These are phyloP conservation scores for Dryadula phaetusa DNA, from an alignment of 2,888 invertebrate species.

Conservation along the genomic window DNA sequence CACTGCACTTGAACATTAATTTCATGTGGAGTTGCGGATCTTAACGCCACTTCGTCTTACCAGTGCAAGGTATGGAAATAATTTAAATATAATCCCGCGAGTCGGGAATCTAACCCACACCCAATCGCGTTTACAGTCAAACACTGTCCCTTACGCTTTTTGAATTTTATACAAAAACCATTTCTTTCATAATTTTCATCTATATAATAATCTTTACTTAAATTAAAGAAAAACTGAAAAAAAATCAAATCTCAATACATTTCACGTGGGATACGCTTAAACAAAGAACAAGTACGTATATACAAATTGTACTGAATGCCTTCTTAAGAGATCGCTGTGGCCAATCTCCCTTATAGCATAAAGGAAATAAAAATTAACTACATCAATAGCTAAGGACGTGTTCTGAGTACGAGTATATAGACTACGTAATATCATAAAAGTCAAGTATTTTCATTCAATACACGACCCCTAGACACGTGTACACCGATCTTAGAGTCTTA, in stretches of 20 bases:
- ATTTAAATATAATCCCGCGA: too few relatives aligned
- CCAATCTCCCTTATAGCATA: slow-evolving; percentile 1
- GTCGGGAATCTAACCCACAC: too few relatives aligned
- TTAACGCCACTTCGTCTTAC: too few relatives aligned
- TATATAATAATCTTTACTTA: too few relatives aligned
- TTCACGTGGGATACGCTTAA: not conserved
- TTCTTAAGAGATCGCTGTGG: not conserved
- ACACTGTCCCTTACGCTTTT: too few relatives aligned
- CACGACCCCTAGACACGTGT: slow-evolving; percentile 16
- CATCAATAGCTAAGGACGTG: slow-evolving; percentile 7
- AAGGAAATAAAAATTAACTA: slow-evolving; percentile 15
- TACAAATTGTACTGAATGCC: not conserved
- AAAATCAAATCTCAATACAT: not conserved
- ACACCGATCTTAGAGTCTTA: slow-evolving; percentile 12
- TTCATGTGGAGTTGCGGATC: too few relatives aligned
- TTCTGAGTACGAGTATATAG: slow-evolving; percentile 1
- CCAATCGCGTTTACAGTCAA: too few relatives aligned
- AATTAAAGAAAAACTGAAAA: not conserved
- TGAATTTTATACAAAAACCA: too few relatives aligned
- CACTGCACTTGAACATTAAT: too few relatives aligned
- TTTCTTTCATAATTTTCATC: too few relatives aligned
- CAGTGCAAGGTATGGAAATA: too few relatives aligned
- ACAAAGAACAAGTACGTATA: not conserved
- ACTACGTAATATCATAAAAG: slow-evolving; percentile 15
- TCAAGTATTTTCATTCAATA: slow-evolving; percentile 21